A percentile compares a stretch with the other conserved stretches of the same genome.
Conservation (phyloP, 92 coral and sea anemone genomes). For the Virgularia gustaviana region DNA sequence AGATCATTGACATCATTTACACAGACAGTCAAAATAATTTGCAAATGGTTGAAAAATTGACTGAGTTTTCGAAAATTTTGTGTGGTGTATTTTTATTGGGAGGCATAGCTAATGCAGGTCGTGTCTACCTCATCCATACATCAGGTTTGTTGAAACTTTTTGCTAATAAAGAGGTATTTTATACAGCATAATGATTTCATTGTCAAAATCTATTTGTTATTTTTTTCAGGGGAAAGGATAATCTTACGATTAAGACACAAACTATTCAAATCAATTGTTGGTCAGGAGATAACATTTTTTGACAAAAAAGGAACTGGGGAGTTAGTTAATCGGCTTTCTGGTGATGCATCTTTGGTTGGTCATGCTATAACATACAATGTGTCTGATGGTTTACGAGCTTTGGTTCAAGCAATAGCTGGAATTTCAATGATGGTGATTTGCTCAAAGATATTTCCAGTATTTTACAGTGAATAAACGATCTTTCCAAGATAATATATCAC, state of each 20-base stretch:
- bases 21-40: constrained; percentile 66
- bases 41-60: constrained; percentile 70
- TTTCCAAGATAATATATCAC: background rate
- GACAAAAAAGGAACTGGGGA: constrained; percentile 89
- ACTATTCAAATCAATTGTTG: constrained; percentile 70
- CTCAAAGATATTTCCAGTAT: background rate
- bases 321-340: constrained; percentile 84
- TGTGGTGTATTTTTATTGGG: constrained; percentile 82
- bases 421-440: constrained; percentile 94
- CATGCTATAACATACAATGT: constrained; percentile 98
- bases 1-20: constrained; percentile 86
- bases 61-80: constrained; percentile 64
- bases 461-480: background rate
- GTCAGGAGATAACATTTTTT: constrained; percentile 95
- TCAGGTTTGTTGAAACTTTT: constrained; percentile 57
- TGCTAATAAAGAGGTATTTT: background rate
- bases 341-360: constrained; percentile 87
- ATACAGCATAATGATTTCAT: background rate
- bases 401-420: constrained; percentile 88
- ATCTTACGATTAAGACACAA: constrained; percentile 66
- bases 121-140: constrained; percentile 84
- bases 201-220: background rate
- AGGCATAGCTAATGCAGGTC: constrained; percentile 80
- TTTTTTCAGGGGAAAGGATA: constrained; percentile 66
- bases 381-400: constrained; percentile 93